phyloP scores from a whole-genome alignment of 2,113 vertebrate genomes.

The Dolichallabes microphthalmus region DNA sequence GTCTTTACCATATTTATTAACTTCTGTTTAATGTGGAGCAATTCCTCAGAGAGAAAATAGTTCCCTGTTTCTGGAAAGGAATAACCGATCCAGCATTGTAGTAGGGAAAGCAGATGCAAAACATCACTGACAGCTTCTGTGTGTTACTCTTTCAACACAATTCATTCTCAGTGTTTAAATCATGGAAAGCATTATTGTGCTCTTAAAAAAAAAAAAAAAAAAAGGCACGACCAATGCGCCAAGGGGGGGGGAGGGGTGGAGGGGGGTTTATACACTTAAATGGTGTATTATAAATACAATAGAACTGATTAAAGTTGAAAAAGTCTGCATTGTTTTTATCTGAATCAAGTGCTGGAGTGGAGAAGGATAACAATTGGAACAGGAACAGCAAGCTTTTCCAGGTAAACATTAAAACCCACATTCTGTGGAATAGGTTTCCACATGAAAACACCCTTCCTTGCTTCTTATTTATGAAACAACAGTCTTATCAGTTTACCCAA shows the following conservation, averaged over 20 bases:
- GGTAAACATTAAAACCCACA: slow-evolving; percentile 49
- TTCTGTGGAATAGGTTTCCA: slow-evolving; percentile 30
- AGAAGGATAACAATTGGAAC: slow-evolving; percentile 24
- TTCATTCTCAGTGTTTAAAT: slow-evolving; percentile 18
- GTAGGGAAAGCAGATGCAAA: neutral
- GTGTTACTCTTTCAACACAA: neutral
- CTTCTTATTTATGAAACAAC: too few species aligned
- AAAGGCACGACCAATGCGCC: slow-evolving; percentile 6
- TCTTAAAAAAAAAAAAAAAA: too few species aligned
- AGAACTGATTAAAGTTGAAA: slow-evolving; percentile 10
- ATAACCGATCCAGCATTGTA: slow-evolving; percentile 2
- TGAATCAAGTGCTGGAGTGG: neutral
- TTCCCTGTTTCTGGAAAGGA: slow-evolving; percentile 24
- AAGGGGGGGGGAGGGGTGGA: too few species aligned
- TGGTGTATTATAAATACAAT: slow-evolving; percentile 8
- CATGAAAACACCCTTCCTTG: slow-evolving; percentile 46
- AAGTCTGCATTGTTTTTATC: neutral
- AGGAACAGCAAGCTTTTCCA: slow-evolving; percentile 34
- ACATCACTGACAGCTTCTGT: neutral
- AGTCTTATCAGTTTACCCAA: slow-evolving; percentile 36
- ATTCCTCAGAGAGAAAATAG: slow-evolving; percentile 14
- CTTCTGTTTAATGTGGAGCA: slow-evolving; percentile 36
- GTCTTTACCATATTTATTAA: slow-evolving; percentile 34
- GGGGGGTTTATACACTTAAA: slow-evolving; percentile 16
- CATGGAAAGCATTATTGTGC: slow-evolving; percentile 23